A percentile compares a stretch with the other conserved stretches of the same genome.
phyloP scores from a whole-genome alignment of 2,113 vertebrate genomes.

The Phalacrocorax carbo region DNA sequence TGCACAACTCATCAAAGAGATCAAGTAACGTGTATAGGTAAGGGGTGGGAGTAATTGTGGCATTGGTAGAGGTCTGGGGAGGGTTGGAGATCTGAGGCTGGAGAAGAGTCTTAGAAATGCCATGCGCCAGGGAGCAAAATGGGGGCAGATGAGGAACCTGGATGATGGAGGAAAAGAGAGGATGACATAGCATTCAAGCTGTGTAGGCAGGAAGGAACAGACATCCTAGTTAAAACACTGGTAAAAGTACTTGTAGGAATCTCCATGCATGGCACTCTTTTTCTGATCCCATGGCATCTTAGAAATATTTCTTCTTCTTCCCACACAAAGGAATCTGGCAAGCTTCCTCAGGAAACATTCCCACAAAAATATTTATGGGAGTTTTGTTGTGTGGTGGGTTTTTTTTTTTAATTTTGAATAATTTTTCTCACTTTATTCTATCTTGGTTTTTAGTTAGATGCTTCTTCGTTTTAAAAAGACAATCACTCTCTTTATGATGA shows the following conservation, averaged over 20 bases:
- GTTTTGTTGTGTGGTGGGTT: no score
- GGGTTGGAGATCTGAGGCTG: neutral
- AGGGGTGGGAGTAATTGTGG: neutral
- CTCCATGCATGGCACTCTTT: rapidly evolving
- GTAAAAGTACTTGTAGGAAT: neutral
- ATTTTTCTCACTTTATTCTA: neutral
- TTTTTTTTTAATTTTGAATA: neutral
- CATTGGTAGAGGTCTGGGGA: neutral
- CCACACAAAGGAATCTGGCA: neutral
- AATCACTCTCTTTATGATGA: neutral
- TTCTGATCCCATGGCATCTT: neutral
- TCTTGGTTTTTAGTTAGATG: neutral
- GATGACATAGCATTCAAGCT: rapidly evolving
- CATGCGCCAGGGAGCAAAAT: neutral
- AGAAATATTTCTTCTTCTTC: neutral
- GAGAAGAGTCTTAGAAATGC: neutral
- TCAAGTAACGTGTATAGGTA: neutral
- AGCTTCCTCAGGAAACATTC: neutral
- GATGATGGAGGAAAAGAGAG: neutral
- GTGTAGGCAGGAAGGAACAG: neutral
- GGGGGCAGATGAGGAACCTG: neutral
- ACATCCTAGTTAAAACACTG: neutral
- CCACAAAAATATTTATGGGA: neutral
- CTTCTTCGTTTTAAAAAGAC: neutral
- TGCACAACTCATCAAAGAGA: constrained; percentile 32